Conservation (phyloP, 2,113 vertebrate genomes). For the Platycercus adscitus region DNA sequence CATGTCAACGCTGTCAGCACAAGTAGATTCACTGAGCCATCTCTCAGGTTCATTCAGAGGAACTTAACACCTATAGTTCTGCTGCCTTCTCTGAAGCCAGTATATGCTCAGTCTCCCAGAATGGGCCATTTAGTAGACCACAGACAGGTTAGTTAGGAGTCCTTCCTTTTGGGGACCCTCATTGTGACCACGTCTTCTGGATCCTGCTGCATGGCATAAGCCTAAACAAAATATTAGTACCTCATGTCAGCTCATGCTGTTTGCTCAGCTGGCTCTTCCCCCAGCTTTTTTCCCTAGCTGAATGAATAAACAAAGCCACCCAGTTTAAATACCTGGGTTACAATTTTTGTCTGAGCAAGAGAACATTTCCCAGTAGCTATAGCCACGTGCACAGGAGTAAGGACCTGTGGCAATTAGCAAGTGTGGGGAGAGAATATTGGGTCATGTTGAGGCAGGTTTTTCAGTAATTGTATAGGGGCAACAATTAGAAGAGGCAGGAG, state of each 20-base stretch:
- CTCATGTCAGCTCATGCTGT: neutral
- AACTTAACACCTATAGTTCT: neutral
- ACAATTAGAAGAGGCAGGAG: constrained; percentile 63
- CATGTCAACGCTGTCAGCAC: neutral
- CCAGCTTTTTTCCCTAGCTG: neutral
- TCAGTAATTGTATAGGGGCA: constrained; percentile 48
- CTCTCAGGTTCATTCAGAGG: neutral
- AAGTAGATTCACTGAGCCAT: neutral
- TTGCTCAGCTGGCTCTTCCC: constrained; percentile 21
- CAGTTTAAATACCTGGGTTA: constrained; percentile 34
- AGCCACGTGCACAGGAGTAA: constrained; percentile 24
- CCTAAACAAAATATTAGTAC: neutral
- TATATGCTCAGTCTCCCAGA: neutral
- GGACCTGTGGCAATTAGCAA: constrained; percentile 31
- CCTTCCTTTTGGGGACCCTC: neutral
- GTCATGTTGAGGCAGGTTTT: constrained; percentile 62
- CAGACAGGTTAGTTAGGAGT: neutral
- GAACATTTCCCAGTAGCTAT: constrained; percentile 22
- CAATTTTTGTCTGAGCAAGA: constrained; percentile 42
- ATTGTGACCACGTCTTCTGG: neutral
- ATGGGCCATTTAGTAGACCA: neutral
- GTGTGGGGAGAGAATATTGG: constrained; percentile 44
- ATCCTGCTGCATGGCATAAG: neutral
- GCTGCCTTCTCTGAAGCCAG: neutral
- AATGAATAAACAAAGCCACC: constrained; percentile 44